These are phyloP conservation scores for Drosophila asahinai DNA, from an alignment of 1,140 invertebrate genomes.

Conservation along the genomic window DNA sequence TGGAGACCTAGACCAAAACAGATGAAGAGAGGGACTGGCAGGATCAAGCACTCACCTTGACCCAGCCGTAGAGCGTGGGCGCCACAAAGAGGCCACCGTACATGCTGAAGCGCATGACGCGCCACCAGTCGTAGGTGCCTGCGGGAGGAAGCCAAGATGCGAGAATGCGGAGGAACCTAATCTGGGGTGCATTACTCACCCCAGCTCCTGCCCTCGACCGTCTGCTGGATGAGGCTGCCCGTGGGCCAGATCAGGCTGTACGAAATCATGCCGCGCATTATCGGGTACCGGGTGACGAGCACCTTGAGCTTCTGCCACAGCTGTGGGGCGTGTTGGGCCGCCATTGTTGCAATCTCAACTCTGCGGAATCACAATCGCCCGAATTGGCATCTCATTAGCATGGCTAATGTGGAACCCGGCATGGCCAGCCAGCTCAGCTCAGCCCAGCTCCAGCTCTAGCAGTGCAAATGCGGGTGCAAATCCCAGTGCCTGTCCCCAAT, in stretches of 20 bases:
- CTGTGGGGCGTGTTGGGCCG: conserved; percentile 15
- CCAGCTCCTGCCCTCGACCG: conserved; percentile 85
- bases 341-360: conserved; percentile 54
- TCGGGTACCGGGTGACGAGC: conserved; percentile 77
- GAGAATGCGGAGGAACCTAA: not conserved
- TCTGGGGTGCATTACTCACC: conserved; percentile 45
- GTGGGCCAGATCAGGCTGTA: conserved; percentile 91
- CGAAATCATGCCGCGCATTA: conserved; percentile 90
- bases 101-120: conserved; percentile 88
- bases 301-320: conserved; percentile 71
- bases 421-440: conserved; percentile 14
- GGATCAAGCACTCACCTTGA: conserved; percentile 85
- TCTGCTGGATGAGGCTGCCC: conserved; percentile 88
- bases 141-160: not conserved
- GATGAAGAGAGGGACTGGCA: not conserved
- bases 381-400: conserved; percentile 25
- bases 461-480: conserved; percentile 26
- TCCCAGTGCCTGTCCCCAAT: not conserved
- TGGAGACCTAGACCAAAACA: conserved; percentile 72
- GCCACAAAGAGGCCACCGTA: conserved; percentile 91
- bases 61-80: conserved; percentile 90
- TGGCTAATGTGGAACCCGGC: conserved; percentile 14
- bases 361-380: conserved; percentile 25
- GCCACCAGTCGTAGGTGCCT: conserved; percentile 86
- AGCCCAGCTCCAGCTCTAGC: not conserved